phyloP scores from a whole-genome alignment of 2,888 invertebrate species.

The Sphinx pinastri region DNA sequence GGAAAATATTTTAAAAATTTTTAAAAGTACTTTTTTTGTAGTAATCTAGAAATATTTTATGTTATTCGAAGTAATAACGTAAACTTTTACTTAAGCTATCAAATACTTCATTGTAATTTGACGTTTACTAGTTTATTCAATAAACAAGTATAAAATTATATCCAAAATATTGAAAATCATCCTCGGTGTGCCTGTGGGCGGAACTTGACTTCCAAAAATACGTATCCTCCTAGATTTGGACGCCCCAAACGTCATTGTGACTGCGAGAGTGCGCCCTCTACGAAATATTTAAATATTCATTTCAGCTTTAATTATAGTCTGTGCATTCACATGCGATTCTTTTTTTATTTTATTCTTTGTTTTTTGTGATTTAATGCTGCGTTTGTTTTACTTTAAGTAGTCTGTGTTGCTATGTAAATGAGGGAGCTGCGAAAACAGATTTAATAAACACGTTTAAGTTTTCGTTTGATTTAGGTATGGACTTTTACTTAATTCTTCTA shows the following conservation, averaged over 20 bases:
- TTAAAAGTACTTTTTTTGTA: too few relatives aligned
- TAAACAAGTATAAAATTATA: background rate
- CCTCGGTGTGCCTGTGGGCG: slow-evolving; percentile 55
- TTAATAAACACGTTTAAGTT: background rate
- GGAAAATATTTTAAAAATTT: too few relatives aligned
- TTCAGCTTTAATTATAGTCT: slow-evolving; percentile 78
- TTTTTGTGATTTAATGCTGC: slow-evolving; percentile 39
- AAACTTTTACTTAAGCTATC: too few relatives aligned
- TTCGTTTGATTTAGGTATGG: background rate
- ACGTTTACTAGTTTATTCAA: too few relatives aligned
- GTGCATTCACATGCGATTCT: slow-evolving; percentile 73
- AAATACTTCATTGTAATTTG: too few relatives aligned
- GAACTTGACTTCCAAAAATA: slow-evolving; percentile 74
- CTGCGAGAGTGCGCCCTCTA: slow-evolving; percentile 66
- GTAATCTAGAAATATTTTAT: too few relatives aligned
- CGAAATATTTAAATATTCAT: slow-evolving; percentile 81
- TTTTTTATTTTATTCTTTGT: slow-evolving; percentile 60
- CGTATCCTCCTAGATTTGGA: slow-evolving; percentile 76
- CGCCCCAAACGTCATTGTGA: slow-evolving; percentile 78
- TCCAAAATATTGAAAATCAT: slow-evolving; percentile 31
- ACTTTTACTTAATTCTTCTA: too few relatives aligned
- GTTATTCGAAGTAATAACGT: too few relatives aligned
- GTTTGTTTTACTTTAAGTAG: slow-evolving; percentile 41
- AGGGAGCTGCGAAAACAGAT: slow-evolving; percentile 5
- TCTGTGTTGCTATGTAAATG: slow-evolving; percentile 29